Evolutionary conservation across 2,113 vertebrate species (phyloP), one percentile per base, ranked within the genome.

Genomic region (Corydoras sp.): DNA sequence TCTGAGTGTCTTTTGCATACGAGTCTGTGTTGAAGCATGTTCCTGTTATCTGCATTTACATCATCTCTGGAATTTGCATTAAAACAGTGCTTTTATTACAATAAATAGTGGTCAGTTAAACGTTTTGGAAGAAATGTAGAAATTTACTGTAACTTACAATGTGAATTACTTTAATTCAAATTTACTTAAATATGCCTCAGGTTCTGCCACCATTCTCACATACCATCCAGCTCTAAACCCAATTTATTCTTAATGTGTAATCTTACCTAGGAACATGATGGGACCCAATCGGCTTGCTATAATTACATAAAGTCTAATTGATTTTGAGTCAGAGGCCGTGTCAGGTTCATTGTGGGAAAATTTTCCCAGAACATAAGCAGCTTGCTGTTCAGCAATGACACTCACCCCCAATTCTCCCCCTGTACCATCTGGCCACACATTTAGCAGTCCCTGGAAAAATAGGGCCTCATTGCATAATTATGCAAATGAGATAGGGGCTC

Each of bases 341-440:
- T 53, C 30, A 24, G 56, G 13, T 15, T 8, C 48, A 72, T 62
- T 62, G 78, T 80, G 78, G 71, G 72, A 74, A 78, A 60, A 48
- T 29, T 18, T 32, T 29, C 29, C 56, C 60, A 54, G 14, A 63
- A 58, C 73, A 59, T 11, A 72, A 59, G 61, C 48, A 71, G 64
- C 68, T 24, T 43, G 35, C 62, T 51, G 35, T 63, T 74, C 54
- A 66, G 83, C 51, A 63, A 51, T 51, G 56, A 54, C 50, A 77
- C 82, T 78, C 82, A 70, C 74, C 73, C 60, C 74, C 59, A 10
- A 53, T 53, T 53, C 61, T 68, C 73, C 69, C 65, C 82, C 77
- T 62, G 71, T 74, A 59, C 81, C 88, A 88, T 87, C 86, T 86
- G 85, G 73, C 78, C 71, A 65, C 65, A 70, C 71, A 81, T 78